A percentile compares a stretch with the other conserved stretches of the same genome.
These are phyloP conservation scores for Apostichopus californicus DNA, from an alignment of 35 echinoderm and acorn worm genomes.

Conservation along the genomic window DNA sequence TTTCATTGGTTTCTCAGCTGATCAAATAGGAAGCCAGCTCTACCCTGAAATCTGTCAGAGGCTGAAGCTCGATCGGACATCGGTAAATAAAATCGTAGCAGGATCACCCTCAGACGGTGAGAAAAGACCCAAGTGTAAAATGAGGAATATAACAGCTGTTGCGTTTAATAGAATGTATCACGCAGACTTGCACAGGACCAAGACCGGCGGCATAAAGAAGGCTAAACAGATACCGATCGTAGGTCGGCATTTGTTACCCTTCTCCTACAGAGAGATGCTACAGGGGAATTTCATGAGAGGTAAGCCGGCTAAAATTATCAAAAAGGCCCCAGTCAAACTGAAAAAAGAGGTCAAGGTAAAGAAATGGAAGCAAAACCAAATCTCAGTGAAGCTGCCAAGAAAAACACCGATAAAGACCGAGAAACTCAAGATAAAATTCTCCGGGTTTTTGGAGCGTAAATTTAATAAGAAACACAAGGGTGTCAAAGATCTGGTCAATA, in stretches of 20 bases:
- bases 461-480: neutral
- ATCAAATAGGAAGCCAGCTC: constrained; percentile 45
- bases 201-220: constrained; percentile 27
- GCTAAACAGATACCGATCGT: constrained; percentile 5
- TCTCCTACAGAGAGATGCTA: constrained; percentile 50
- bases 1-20: constrained; percentile 70
- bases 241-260: neutral
- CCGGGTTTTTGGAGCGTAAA: neutral
- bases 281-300: constrained; percentile 31
- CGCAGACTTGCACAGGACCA: constrained; percentile 51
- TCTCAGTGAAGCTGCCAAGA: neutral
- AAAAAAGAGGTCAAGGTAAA: neutral
- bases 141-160: neutral
- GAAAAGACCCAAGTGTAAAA: constrained; percentile 5
- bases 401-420: constrained; percentile 25
- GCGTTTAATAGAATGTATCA: constrained; percentile 65
- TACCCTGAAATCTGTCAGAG: constrained; percentile 14
- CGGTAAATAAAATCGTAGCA: neutral
- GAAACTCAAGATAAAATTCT: constrained; percentile 39
- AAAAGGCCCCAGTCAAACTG: neutral
- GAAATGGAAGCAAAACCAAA: neutral
- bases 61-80: neutral
- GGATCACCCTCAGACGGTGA: neutral
- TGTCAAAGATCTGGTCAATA: constrained; percentile 2
- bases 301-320: constrained; percentile 10